These are phyloP conservation scores for Drosophila bipectinata DNA, from an alignment of 1,140 invertebrate species.

Conservation along the genomic window DNA sequence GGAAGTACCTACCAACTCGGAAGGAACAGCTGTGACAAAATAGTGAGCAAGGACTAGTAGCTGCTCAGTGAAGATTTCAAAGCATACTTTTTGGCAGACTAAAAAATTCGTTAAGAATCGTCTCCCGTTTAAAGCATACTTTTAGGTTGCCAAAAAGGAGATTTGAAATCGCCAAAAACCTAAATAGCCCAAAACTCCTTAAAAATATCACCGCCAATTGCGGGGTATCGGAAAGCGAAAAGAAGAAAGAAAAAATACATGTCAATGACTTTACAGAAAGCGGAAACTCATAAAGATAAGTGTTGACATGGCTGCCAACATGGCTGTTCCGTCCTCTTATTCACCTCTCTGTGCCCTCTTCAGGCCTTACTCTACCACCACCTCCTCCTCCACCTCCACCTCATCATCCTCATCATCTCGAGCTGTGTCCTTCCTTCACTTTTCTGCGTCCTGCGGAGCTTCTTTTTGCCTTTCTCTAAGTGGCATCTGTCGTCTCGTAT, in stretches of 20 bases:
- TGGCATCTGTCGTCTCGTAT: slow-evolving; percentile 75
- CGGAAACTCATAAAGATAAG: slow-evolving; percentile 84
- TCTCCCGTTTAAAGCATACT: too few relatives aligned
- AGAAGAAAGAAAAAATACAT: slow-evolving; percentile 63
- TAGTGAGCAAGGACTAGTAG: background rate
- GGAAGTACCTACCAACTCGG: slow-evolving; percentile 30
- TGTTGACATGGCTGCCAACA: slow-evolving; percentile 81
- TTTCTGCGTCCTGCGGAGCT: slow-evolving; percentile 10
- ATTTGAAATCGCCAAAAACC: too few relatives aligned
- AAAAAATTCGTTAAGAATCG: too few relatives aligned
- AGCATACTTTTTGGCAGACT: background rate
- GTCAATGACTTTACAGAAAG: slow-evolving; percentile 83
- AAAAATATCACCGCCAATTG: background rate
- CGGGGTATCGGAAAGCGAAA: slow-evolving; percentile 29
- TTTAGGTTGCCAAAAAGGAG: too few relatives aligned
- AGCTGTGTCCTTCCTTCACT: slow-evolving; percentile 8
- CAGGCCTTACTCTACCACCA: background rate
- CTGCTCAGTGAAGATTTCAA: background rate
- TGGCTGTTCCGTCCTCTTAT: slow-evolving; percentile 48
- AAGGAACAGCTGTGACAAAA: slow-evolving; percentile 2
- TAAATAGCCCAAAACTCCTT: background rate
- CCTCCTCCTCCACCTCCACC: background rate
- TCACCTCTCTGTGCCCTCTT: slow-evolving; percentile 5
- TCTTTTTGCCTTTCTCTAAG: slow-evolving; percentile 50
- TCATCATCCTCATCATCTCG: background rate